Conservation (phyloP, 2,888 invertebrate genomes). For the Drosophila affinis region DNA sequence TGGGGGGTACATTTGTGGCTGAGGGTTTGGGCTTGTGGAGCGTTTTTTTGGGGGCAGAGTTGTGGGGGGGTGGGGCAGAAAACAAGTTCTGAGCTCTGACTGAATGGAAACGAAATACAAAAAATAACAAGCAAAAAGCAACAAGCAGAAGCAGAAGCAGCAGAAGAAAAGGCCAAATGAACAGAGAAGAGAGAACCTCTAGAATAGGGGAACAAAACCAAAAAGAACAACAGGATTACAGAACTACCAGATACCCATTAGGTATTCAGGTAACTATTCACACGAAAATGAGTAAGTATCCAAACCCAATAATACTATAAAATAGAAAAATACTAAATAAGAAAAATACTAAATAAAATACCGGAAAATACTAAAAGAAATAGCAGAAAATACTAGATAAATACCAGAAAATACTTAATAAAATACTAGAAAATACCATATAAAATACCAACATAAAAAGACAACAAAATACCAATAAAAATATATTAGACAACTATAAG, state of each 20-base stretch:
- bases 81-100: constrained; percentile 49
- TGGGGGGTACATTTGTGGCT: constrained; percentile 10
- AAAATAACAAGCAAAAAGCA: constrained; percentile 67
- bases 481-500: no score
- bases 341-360: no score
- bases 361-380: no score
- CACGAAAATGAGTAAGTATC: no score
- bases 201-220: not conserved
- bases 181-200: constrained; percentile 35
- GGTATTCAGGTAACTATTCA: not conserved
- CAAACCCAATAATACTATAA: not conserved
- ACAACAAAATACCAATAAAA: no score
- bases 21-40: not conserved
- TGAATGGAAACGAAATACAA: constrained; percentile 53
- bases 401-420: no score
- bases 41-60: not conserved
- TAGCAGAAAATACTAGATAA: no score
- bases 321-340: no score
- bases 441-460: no score
- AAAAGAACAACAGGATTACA: not conserved
- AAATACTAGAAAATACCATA: no score
- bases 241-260: not conserved
- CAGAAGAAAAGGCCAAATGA: constrained; percentile 56
- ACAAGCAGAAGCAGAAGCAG: constrained; percentile 20
- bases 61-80: not conserved